A percentile compares a stretch with the other conserved stretches of the same genome.
phyloP scores from a whole-genome alignment of 2,888 invertebrate genomes.

The Xestia ashworthii region DNA sequence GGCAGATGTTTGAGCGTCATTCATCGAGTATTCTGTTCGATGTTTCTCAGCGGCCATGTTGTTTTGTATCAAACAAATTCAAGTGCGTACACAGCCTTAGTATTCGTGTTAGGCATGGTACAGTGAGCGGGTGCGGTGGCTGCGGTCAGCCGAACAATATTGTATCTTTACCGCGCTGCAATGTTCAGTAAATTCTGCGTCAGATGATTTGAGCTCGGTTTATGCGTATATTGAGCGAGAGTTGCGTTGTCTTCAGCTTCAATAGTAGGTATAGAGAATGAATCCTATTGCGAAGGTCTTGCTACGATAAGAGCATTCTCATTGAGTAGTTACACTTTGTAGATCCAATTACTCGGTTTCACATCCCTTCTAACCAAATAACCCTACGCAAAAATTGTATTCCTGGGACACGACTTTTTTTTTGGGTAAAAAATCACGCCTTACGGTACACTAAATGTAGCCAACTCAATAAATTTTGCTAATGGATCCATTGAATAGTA shows the following conservation, averaged over 20 bases:
- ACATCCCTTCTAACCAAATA: too few species aligned
- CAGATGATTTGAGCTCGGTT: slow-evolving; percentile 19
- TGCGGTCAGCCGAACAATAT: slow-evolving; percentile 46
- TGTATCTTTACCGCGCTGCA: slow-evolving; percentile 45
- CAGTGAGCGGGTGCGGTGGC: slow-evolving; percentile 48
- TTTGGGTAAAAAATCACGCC: too few species aligned
- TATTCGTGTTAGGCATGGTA: slow-evolving; percentile 34
- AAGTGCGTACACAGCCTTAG: slow-evolving; percentile 27
- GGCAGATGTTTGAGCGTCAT: neutral
- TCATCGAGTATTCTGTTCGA: neutral
- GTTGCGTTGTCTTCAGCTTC: neutral
- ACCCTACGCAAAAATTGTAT: too few species aligned
- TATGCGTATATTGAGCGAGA: neutral
- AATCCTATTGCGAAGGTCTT: too few species aligned
- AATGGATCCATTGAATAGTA: too few species aligned
- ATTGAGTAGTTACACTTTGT: too few species aligned
- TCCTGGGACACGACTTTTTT: too few species aligned
- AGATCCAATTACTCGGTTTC: too few species aligned
- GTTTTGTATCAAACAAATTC: neutral
- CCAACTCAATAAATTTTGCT: too few species aligned
- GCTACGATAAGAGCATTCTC: too few species aligned
- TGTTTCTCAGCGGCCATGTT: neutral
- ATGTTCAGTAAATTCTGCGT: slow-evolving; percentile 34
- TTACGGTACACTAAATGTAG: too few species aligned
- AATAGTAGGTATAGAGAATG: too few species aligned